These are phyloP conservation scores for Capreolus pygargus DNA, from an alignment of 2,113 vertebrate species.

Conservation along the genomic window DNA sequence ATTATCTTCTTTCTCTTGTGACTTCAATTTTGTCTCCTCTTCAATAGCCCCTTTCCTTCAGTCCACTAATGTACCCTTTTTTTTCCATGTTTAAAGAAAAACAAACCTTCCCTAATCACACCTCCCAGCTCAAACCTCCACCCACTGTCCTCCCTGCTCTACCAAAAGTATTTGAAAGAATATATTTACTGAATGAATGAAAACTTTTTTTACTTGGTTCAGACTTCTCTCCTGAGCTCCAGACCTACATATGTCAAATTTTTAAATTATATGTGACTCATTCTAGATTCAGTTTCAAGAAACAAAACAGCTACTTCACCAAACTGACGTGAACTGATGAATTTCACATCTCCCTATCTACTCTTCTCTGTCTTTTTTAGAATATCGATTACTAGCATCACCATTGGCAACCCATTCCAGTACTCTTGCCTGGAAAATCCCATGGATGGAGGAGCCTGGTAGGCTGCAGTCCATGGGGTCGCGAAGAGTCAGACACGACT, in stretches of 20 bases:
- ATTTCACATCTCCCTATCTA: background rate
- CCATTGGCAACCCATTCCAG: background rate
- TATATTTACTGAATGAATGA: background rate
- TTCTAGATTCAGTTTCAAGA: background rate
- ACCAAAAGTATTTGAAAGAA: background rate
- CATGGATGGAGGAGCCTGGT: background rate
- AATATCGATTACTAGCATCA: background rate
- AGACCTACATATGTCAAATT: background rate
- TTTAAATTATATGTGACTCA: background rate
- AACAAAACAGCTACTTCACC: conserved; percentile 1
- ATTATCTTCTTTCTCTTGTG: background rate
- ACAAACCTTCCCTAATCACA: background rate
- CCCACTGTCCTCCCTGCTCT: background rate
- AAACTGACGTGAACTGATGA: background rate
- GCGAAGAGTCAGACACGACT: accelerated
- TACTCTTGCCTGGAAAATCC: background rate
- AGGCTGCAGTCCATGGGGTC: background rate
- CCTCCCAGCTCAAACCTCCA: background rate
- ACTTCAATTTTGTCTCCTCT: background rate
- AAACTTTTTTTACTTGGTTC: background rate
- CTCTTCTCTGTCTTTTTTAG: background rate
- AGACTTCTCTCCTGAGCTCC: background rate
- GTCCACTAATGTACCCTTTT: background rate
- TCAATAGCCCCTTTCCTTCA: background rate
- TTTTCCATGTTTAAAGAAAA: background rate